A percentile compares a stretch with the other conserved stretches of the same genome.
These are phyloP conservation scores for Tuberolachnus salignus DNA, from an alignment of 2,888 invertebrate genomes.

Conservation along the genomic window DNA sequence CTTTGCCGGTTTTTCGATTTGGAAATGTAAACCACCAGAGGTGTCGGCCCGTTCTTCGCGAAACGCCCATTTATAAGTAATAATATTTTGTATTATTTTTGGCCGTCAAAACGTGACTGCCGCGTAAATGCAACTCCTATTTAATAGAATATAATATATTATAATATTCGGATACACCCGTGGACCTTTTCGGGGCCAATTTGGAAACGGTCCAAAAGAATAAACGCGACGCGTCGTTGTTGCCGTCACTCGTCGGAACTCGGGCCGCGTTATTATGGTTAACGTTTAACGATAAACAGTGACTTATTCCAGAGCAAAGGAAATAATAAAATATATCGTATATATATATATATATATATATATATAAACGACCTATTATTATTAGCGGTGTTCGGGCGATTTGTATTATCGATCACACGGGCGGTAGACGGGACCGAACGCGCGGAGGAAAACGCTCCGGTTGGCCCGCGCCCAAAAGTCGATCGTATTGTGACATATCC, in stretches of 20 bases:
- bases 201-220: constrained; percentile 14
- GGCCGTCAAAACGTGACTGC: no score
- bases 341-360: no score
- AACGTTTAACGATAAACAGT: background rate
- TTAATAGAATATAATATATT: no score
- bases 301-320: background rate
- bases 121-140: no score
- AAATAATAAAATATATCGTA: constrained; percentile 13
- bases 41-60: no score
- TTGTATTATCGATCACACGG: constrained; percentile 12
- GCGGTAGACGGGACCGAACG: background rate
- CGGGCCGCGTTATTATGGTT: background rate
- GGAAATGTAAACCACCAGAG: no score
- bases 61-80: no score
- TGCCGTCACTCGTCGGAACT: background rate
- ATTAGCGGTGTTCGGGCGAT: constrained; percentile 3
- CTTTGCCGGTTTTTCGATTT: no score
- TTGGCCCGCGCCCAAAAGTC: constrained; percentile 33
- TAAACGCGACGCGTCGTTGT: background rate
- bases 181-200: background rate
- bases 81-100: no score
- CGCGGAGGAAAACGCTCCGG: background rate
- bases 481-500: constrained; percentile 25
- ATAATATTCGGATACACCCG: no score
- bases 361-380: constrained; percentile 24